Base-by-base conservation (phyloP, 2,113 vertebrate genomes). In the Cyanistes caeruleus region DNA sequence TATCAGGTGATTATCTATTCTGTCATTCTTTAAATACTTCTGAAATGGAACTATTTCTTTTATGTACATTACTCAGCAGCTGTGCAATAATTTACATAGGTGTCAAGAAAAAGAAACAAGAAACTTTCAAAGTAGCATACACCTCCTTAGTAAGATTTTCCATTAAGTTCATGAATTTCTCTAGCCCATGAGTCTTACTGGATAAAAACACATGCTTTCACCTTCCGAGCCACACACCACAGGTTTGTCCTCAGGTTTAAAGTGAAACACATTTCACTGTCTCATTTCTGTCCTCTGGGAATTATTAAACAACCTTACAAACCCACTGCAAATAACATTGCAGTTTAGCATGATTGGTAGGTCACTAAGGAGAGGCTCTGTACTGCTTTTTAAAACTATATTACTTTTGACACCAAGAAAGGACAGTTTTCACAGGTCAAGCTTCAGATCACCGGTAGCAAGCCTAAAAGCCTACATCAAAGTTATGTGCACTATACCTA, bases 271-370 rank as follows among this genome's bases (percentile, higher is more conserved):
- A 95, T 90, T 94, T 95, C 90, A 93, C 3, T 2, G 41, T 87
- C 74, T 91, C 37, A 89, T 75, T 95, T 95, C 75, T 75, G 63
- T 76, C 76, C 60, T 63, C 64, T 52, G 49, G 70, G 72, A 84
- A 88, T 94, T 93, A 94, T 89, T 93, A 96, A 89, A 81, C 35
- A 35, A 80, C 48, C 79, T 94, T 92, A 64, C 63, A 89, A 97
- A 95, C n/a, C 9, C 60, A 89, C 59, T 67, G 84, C 69, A 94
- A 97, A 90, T 72, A 96, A 81, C 85, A 83, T 67, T 95, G 93
- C 60, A 81, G 74, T 96, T 95, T 95, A 96, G 72, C 91, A 82
- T 91, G 90, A 97, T 43, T 85, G 91, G 67, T 82, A 85, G 79
- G 80, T 90, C 83, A 89, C 86, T 93, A 75, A 77, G 52, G 60